Conservation (phyloP, 2,113 vertebrate genomes). For the Aplodontia rufa region DNA sequence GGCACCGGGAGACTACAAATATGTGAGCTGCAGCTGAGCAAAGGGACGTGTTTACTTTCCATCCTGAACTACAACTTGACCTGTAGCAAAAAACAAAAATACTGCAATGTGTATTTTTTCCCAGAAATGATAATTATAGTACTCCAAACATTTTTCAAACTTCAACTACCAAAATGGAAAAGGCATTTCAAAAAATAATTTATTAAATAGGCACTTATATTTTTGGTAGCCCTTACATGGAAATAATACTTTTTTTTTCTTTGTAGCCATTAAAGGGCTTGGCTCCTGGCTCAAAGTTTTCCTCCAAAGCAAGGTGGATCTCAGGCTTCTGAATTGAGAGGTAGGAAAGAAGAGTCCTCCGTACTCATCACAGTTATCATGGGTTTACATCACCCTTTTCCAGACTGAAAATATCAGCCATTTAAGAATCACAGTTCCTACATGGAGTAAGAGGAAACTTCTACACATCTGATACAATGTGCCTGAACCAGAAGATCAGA, state of each 20-base stretch:
- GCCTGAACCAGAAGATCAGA: background rate
- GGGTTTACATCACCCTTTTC: background rate
- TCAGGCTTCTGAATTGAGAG: background rate
- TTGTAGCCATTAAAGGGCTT: constrained; percentile 41
- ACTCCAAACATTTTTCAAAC: constrained; percentile 76
- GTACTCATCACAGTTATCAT: background rate
- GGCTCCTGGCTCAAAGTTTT: constrained; percentile 5
- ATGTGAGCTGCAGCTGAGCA: constrained; percentile 73
- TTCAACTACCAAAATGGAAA: constrained; percentile 77
- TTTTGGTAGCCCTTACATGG: constrained; percentile 77
- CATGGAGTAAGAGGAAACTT: background rate
- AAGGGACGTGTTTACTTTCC: constrained; percentile 75
- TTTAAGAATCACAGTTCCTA: background rate
- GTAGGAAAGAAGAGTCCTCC: background rate
- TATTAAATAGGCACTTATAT: constrained; percentile 73
- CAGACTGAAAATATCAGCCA: background rate
- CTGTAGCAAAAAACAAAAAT: constrained; percentile 76
- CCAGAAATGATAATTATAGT: constrained; percentile 81
- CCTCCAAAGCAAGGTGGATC: background rate
- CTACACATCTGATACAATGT: background rate
- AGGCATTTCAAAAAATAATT: constrained; percentile 77
- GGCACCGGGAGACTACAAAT: constrained; percentile 67
- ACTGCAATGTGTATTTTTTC: constrained; percentile 73
- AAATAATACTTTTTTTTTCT: constrained; percentile 20
- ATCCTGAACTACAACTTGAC: constrained; percentile 77